Evolutionary conservation across 2,888 invertebrate species (phyloP), one percentile per base, ranked within the genome.

Genomic region (Hirudinaria manillensis): DNA sequence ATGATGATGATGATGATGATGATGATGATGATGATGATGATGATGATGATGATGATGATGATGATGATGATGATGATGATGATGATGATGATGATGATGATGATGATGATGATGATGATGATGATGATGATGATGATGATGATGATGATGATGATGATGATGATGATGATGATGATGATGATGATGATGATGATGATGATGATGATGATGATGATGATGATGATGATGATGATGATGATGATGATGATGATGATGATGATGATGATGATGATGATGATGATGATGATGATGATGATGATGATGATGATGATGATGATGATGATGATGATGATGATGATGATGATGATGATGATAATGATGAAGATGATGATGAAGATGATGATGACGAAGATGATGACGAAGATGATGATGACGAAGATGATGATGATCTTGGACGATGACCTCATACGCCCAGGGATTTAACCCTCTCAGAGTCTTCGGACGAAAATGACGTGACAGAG

Each of bases 21-120:
- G 34, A 29, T 36, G 70, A 34, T 29, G 70, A 36, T 70, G 38
- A 36, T 34, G 38, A 32, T 29, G 70, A 36, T 70, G 32, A 70
- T 70, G 32, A 27, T 36, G 70, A 36, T 70, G 38, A 21, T 70
- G 70, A 70, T 34, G 38, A 70, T 34, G 70, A 32, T 34, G 38
- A 36, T 70, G 70, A 70, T 70, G 70, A 34, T 70, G 70, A 70
- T 70, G 70, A 34, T 70, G 70, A 70, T 70, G 70, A 70, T 70
- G 70, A 16, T 70, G 70, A 70, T 34, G 70, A 34, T 70, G 70
- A 34, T 70, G 70, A 70, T 70, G 70, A 34, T 70, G 70, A 70
- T 70, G 70, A 70, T 70, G 70, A 32, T 70, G 70, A 53, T 53
- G 53, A 53, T 53, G 53, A 53, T 53, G 53, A 53, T 53, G 53